Evolutionary conservation across 2,888 invertebrate genomes (phyloP).

Genomic region (Mellilla xanthometata): DNA sequence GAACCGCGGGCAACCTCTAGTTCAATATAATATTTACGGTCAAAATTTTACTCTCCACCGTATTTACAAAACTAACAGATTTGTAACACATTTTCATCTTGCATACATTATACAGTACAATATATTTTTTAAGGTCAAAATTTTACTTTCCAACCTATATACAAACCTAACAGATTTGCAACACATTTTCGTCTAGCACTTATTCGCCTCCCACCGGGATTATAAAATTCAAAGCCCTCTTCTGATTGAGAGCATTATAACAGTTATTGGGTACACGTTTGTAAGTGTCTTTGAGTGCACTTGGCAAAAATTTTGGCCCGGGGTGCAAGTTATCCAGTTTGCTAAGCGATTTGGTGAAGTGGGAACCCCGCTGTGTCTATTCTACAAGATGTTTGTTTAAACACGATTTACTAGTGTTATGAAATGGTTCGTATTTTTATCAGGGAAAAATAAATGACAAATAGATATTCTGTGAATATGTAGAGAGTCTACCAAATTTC

Average conservation of each 20-base stretch:
- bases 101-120: too few species aligned
- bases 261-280: slow-evolving; percentile 64
- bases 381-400: background rate
- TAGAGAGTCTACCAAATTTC: too few species aligned
- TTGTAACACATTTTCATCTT: too few species aligned
- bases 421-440: too few species aligned
- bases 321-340: slow-evolving; percentile 48
- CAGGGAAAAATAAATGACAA: too few species aligned
- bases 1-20: too few species aligned
- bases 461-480: too few species aligned
- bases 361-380: slow-evolving; percentile 36
- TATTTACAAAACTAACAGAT: too few species aligned
- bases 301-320: slow-evolving; percentile 60
- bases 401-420: too few species aligned
- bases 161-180: slow-evolving; percentile 8
- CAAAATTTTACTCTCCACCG: too few species aligned
- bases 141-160: background rate
- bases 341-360: slow-evolving; percentile 41
- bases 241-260: slow-evolving; percentile 56
- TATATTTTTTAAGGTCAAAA: too few species aligned
- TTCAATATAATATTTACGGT: too few species aligned
- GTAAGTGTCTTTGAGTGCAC: slow-evolving; percentile 44
- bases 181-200: slow-evolving; percentile 18
- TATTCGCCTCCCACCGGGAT: slow-evolving; percentile 26
- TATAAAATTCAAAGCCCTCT: slow-evolving; percentile 41